Conservation (phyloP, 35 echinoderm and acorn worm genomes). For the Apostichopus californicus region DNA sequence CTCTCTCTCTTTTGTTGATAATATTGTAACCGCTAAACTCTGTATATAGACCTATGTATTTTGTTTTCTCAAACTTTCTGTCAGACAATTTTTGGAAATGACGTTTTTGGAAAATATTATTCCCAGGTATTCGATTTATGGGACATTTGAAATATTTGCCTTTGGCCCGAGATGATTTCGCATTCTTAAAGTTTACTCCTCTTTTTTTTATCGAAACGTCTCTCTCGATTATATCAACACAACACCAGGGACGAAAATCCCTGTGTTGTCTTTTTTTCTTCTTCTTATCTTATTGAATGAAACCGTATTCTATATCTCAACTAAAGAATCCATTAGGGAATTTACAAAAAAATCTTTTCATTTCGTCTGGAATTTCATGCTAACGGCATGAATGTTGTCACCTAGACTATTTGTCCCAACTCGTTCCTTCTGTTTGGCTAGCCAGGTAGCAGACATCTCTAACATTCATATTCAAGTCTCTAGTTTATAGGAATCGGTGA, state of each 20-base stretch:
- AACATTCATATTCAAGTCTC: background rate
- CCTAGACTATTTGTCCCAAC: background rate
- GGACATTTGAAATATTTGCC: too few species aligned
- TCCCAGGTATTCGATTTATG: too few species aligned
- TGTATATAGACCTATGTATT: too few species aligned
- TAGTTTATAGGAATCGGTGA: background rate
- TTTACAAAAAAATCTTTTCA: background rate
- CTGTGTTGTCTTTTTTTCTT: background rate
- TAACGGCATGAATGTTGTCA: background rate
- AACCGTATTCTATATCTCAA: background rate
- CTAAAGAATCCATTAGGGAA: background rate
- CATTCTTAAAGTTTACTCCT: too few species aligned
- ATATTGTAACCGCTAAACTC: too few species aligned
- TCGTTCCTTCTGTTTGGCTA: background rate
- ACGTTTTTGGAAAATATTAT: too few species aligned
- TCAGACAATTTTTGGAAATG: too few species aligned
- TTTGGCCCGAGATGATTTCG: too few species aligned
- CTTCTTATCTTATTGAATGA: background rate
- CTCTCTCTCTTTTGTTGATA: too few species aligned
- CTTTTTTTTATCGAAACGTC: too few species aligned
- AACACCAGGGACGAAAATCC: background rate
- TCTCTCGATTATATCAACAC: background rate
- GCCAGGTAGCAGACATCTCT: background rate
- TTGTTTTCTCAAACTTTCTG: too few species aligned
- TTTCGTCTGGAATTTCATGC: background rate